Percentiles rank a stretch among this genome's conserved stretches.
These are phyloP conservation scores for Phenacoccus solenopsis DNA, from an alignment of 1,140 invertebrate genomes.

Conservation along the genomic window DNA sequence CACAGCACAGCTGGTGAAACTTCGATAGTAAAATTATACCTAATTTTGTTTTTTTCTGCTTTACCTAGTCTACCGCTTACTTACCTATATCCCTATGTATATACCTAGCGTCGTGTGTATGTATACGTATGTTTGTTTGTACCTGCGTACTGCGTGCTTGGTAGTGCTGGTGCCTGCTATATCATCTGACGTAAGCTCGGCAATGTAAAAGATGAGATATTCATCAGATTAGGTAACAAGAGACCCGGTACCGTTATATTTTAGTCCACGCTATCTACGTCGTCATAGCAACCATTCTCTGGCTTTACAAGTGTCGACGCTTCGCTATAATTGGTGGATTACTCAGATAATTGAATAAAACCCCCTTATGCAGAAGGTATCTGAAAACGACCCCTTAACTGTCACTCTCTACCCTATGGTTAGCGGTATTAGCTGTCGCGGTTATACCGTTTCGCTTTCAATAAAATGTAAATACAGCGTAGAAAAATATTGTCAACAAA, in stretches of 20 bases:
- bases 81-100: too few species aligned
- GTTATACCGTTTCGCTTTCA: conserved; percentile 13
- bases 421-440: conserved; percentile 14
- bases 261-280: conserved; percentile 12
- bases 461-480: conserved; percentile 17
- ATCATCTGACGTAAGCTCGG: too few species aligned
- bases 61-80: too few species aligned
- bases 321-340: conserved; percentile 13
- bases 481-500: conserved; percentile 18
- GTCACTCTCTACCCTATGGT: conserved; percentile 15
- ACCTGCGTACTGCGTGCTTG: too few species aligned
- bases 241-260: conserved; percentile 16
- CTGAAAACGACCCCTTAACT: conserved; percentile 16
- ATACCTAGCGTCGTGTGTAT: too few species aligned
- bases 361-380: conserved; percentile 17
- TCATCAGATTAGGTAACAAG: conserved; percentile 16
- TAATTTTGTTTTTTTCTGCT: too few species aligned
- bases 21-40: too few species aligned
- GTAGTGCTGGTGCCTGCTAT: too few species aligned
- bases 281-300: conserved; percentile 4
- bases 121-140: too few species aligned
- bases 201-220: conserved; percentile 10
- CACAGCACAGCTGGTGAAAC: too few species aligned
- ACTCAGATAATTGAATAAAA: conserved; percentile 18
- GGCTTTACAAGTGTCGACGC: conserved; percentile 12